A percentile compares a stretch with the other conserved stretches of the same genome.
phyloP scores from a whole-genome alignment of 2,113 vertebrate genomes.

The Bubo scandiacus region DNA sequence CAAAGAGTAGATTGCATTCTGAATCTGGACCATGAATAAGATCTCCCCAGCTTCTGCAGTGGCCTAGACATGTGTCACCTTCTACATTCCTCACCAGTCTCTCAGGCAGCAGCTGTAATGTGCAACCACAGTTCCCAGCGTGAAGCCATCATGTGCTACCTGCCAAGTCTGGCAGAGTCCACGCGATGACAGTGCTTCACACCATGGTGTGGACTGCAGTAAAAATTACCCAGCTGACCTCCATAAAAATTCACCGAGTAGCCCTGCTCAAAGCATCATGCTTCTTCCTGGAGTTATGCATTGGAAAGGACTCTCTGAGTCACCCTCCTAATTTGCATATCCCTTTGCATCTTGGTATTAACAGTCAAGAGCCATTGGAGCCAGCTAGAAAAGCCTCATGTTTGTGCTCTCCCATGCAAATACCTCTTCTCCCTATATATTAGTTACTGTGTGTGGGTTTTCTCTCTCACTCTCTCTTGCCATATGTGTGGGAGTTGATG shows the following conservation, averaged over 20 bases:
- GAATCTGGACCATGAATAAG: background rate
- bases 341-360: slow-evolving; percentile 25
- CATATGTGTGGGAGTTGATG: slow-evolving; percentile 77
- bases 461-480: slow-evolving; percentile 67
- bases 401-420: slow-evolving; percentile 62
- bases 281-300: background rate
- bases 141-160: background rate
- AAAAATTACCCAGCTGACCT: background rate
- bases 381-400: background rate
- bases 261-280: background rate
- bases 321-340: background rate
- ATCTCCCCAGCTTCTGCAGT: background rate
- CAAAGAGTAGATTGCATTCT: background rate
- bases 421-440: slow-evolving; percentile 66
- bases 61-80: background rate
- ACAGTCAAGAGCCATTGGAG: background rate
- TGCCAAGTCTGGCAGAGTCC: background rate
- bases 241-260: background rate
- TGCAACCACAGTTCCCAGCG: background rate
- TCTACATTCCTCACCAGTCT: background rate
- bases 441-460: slow-evolving; percentile 59
- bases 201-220: background rate
- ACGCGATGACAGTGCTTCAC: background rate
- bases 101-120: background rate
- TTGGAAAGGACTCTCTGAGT: background rate